A percentile compares a stretch with the other conserved stretches of the same genome.
Evolutionary conservation across 2,888 invertebrate species (phyloP).

Genomic region (Resseliella maxima): DNA sequence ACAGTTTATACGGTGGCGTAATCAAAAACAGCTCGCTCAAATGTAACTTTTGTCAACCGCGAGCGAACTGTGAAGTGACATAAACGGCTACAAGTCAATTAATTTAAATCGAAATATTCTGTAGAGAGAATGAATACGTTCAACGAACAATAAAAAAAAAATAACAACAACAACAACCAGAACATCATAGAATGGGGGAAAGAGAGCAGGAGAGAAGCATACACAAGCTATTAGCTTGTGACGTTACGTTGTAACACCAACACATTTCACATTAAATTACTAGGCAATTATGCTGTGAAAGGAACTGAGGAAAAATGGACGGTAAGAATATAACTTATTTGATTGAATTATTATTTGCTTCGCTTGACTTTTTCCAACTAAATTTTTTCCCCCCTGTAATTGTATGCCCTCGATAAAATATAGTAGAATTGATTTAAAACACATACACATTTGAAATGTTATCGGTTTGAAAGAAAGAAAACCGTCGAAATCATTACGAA

Average conservation of each 20-base stretch:
- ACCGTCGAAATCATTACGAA: background rate
- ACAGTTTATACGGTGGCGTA: conserved; percentile 23
- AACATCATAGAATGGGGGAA: background rate
- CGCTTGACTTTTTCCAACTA: conserved; percentile 12
- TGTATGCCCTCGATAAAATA: background rate
- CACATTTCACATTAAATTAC: background rate
- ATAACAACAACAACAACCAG: background rate
- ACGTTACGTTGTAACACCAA: background rate
- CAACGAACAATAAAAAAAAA: background rate
- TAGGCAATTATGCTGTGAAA: conserved; percentile 29
- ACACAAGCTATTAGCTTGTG: background rate
- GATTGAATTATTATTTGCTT: conserved; percentile 34
- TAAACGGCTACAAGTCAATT: conserved; percentile 35
- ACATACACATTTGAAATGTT: background rate
- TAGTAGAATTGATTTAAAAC: background rate
- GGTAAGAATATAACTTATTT: background rate
- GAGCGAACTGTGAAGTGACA: conserved; percentile 48
- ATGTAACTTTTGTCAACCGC: conserved; percentile 7
- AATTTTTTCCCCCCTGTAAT: background rate
- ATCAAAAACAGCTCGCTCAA: background rate
- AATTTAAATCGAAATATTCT: conserved; percentile 42
- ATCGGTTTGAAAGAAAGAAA: background rate
- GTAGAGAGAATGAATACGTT: background rate
- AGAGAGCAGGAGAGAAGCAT: background rate
- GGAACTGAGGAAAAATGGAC: background rate